Evolutionary conservation across 2,113 vertebrate species (phyloP).

Genomic region (Rhinopomastus cyanomelas): DNA sequence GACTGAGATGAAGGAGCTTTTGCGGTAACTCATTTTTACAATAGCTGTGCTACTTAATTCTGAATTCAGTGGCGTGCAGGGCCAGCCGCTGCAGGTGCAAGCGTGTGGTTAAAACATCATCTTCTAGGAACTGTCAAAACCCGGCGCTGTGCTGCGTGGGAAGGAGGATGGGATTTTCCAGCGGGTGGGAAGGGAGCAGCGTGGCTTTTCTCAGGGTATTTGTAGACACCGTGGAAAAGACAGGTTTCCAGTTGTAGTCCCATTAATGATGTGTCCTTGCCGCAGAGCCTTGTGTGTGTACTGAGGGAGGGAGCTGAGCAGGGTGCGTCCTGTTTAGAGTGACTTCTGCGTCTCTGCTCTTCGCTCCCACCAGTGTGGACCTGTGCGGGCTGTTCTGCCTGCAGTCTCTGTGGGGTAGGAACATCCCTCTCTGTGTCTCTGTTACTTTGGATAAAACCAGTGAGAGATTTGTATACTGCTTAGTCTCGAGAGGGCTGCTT

Average conservation of each 20-base stretch:
- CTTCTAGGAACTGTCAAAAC: neutral
- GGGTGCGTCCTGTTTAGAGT: neutral
- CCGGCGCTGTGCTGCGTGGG: neutral
- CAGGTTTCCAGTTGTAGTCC: neutral
- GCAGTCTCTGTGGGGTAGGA: neutral
- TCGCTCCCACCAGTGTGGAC: rapidly evolving
- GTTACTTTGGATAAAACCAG: neutral
- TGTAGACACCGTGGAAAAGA: neutral
- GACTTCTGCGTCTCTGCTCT: neutral
- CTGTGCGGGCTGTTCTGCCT: neutral
- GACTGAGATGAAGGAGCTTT: conserved; percentile 50
- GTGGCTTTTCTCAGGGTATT: neutral
- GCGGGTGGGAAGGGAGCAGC: neutral
- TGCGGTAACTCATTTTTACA: conserved; percentile 43
- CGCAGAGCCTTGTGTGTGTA: neutral
- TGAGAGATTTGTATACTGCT: neutral
- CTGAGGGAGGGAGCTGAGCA: neutral
- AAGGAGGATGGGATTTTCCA: conserved; percentile 41
- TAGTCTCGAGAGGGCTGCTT: neutral
- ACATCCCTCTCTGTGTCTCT: neutral
- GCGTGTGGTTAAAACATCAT: conserved; percentile 6
- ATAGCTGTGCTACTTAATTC: conserved; percentile 49
- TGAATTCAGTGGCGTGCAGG: neutral
- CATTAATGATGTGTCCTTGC: neutral
- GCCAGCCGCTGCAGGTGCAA: conserved; percentile 10